A percentile compares a stretch with the other conserved stretches of the same genome.
These are phyloP conservation scores for Microctonus brassicae DNA, from an alignment of 2,888 invertebrate genomes.

Conservation along the genomic window DNA sequence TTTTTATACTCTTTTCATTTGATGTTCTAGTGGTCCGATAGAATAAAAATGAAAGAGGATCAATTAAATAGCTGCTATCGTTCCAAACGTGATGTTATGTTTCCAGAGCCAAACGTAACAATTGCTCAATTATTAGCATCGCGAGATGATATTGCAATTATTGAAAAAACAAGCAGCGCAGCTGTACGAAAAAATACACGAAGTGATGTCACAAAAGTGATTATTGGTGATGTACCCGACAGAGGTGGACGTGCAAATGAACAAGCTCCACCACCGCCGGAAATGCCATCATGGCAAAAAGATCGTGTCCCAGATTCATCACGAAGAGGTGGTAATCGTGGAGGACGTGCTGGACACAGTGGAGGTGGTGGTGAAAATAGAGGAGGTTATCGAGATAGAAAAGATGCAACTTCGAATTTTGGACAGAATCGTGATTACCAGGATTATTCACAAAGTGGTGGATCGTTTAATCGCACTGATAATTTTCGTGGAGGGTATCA, in stretches of 20 bases:
- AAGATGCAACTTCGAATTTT: slow-evolving; percentile 53
- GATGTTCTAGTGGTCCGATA: slow-evolving; percentile 83
- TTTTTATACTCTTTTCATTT: slow-evolving; percentile 12
- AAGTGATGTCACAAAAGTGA: slow-evolving; percentile 86
- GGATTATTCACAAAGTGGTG: slow-evolving; percentile 41
- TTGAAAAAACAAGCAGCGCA: slow-evolving; percentile 93
- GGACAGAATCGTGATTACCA: slow-evolving; percentile 52
- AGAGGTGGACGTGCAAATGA: slow-evolving; percentile 94
- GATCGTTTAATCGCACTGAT: slow-evolving; percentile 34
- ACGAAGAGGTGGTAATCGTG: slow-evolving; percentile 56
- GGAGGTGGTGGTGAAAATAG: slow-evolving; percentile 57
- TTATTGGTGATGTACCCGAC: slow-evolving; percentile 94
- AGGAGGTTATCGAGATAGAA: slow-evolving; percentile 50
- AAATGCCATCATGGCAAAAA: slow-evolving; percentile 97
- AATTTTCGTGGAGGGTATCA: slow-evolving; percentile 45
- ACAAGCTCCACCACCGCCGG: slow-evolving; percentile 92
- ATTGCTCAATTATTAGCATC: slow-evolving; percentile 88
- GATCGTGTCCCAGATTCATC: slow-evolving; percentile 72
- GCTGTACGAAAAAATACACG: slow-evolving; percentile 87
- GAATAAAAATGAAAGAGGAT: slow-evolving; percentile 81
- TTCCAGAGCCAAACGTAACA: slow-evolving; percentile 76
- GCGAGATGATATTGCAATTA: slow-evolving; percentile 84
- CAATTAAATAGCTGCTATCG: slow-evolving; percentile 76
- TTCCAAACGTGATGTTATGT: slow-evolving; percentile 71
- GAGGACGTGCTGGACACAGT: slow-evolving; percentile 54